phyloP scores from a whole-genome alignment of 2,888 invertebrate genomes.

The Drosophila koepferae region DNA sequence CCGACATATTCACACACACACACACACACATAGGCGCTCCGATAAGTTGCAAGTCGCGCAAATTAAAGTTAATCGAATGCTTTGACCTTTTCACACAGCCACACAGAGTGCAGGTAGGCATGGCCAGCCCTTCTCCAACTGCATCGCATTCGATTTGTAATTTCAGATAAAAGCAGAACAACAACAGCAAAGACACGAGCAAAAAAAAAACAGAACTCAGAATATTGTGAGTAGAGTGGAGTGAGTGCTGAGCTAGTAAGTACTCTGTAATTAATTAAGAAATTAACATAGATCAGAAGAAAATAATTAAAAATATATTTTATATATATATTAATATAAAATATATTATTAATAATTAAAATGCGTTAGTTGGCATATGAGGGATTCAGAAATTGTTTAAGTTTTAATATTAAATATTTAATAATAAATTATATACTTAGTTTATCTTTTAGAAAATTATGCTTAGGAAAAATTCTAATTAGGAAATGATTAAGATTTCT shows the following conservation, averaged over 20 bases:
- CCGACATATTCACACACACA: slow-evolving; percentile 36
- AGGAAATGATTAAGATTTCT: no score
- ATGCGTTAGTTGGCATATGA: no score
- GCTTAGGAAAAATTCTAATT: no score
- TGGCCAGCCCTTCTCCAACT: slow-evolving; percentile 68
- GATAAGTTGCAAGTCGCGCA: slow-evolving; percentile 54
- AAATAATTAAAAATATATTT: no score
- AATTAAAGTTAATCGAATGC: slow-evolving; percentile 81
- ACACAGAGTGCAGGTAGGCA: slow-evolving; percentile 47
- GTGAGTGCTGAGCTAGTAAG: background rate
- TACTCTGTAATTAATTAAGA: slow-evolving; percentile 15
- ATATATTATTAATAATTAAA: no score
- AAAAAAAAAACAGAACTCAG: slow-evolving; percentile 4
- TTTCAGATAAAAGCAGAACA: slow-evolving; percentile 66
- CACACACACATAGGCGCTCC: slow-evolving; percentile 4
- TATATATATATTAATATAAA: no score
- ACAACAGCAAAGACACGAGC: slow-evolving; percentile 15
- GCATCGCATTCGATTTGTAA: slow-evolving; percentile 72
- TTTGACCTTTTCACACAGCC: slow-evolving; percentile 76
- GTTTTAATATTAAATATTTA: no score
- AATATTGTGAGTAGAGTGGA: background rate
- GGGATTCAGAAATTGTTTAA: no score
- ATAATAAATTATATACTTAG: no score
- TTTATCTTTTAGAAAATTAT: no score
- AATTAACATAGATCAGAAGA: background rate